These are phyloP conservation scores for Saxidomus purpurata DNA, from an alignment of 1,140 invertebrate genomes.

Conservation along the genomic window DNA sequence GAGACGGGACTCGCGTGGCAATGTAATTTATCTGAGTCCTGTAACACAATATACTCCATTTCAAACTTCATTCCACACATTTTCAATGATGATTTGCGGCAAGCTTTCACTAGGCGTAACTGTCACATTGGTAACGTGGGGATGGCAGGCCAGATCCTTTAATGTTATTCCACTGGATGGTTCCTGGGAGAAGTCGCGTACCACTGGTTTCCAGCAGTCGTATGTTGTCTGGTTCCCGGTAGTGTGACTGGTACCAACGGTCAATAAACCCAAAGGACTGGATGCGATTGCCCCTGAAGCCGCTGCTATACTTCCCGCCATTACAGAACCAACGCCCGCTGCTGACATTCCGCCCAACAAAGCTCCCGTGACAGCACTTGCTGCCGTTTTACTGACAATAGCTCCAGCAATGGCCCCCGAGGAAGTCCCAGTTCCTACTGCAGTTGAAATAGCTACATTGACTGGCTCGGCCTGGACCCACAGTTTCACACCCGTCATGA, in stretches of 20 bases:
- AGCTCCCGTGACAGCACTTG: neutral
- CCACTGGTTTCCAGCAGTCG: slow-evolving; percentile 26
- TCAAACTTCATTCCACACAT: neutral
- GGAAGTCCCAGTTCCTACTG: neutral
- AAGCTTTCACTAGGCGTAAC: neutral
- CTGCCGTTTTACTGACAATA: neutral
- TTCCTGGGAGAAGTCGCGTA: neutral
- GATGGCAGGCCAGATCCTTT: neutral
- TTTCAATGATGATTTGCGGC: neutral
- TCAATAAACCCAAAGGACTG: neutral
- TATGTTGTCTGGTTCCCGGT: neutral
- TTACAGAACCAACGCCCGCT: neutral
- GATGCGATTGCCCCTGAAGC: neutral
- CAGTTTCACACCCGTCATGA: neutral
- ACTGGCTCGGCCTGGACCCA: neutral
- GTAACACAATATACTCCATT: neutral
- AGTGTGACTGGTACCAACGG: neutral
- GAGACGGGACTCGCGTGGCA: neutral
- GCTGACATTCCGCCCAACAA: neutral
- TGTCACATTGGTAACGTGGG: neutral
- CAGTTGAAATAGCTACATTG: neutral
- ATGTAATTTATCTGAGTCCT: neutral
- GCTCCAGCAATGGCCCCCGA: neutral
- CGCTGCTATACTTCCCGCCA: neutral
- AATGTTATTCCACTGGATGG: neutral